A percentile compares a stretch with the other conserved stretches of the same genome.
Evolutionary conservation across 2,797 vertebrate species (phyloP).

Genomic region (Gymnothorax javanicus): DNA sequence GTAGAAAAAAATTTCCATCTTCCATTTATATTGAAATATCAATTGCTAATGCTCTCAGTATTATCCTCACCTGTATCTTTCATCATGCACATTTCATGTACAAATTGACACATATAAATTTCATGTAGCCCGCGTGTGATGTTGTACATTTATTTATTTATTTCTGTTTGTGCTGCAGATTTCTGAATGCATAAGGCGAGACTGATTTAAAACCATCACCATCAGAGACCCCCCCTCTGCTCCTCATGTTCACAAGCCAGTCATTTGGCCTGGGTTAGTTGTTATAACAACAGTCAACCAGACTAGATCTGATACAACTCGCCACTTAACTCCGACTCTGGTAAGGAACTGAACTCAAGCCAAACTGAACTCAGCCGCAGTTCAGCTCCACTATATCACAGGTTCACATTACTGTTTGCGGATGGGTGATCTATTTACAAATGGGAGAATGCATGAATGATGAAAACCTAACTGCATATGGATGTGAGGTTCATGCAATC

Average conservation of each 20-base stretch:
- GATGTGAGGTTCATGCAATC: background rate
- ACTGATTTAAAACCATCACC: conserved; percentile 9
- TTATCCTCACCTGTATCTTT: background rate
- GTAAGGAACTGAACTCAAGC: background rate
- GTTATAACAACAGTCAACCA: background rate
- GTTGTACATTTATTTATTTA: background rate
- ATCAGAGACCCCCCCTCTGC: background rate
- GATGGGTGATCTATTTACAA: background rate
- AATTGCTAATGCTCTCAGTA: conserved; percentile 30
- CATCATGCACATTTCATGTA: background rate
- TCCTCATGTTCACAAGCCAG: background rate
- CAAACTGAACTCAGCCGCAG: too few species aligned
- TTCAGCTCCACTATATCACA: background rate
- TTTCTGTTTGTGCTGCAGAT: background rate
- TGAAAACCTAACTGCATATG: background rate
- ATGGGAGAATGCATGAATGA: too few species aligned
- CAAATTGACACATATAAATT: background rate
- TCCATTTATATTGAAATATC: background rate
- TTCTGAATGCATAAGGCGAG: background rate
- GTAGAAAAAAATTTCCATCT: background rate
- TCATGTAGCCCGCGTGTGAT: background rate
- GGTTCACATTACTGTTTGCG: background rate
- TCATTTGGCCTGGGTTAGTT: background rate
- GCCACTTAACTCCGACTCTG: background rate
- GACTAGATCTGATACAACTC: background rate